phyloP scores from a whole-genome alignment of 2,797 vertebrate species.

The Sardinella longiceps region DNA sequence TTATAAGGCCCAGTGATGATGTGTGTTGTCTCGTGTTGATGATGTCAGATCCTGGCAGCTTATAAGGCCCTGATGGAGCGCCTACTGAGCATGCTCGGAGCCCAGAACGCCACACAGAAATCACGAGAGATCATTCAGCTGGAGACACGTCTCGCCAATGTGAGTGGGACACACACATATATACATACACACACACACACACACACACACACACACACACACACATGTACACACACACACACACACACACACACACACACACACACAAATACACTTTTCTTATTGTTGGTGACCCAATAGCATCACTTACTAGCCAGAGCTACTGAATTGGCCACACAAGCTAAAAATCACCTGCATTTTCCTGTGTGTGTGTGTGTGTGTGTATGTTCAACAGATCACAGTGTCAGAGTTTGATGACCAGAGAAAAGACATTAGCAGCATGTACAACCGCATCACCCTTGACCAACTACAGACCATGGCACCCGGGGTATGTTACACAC shows the following conservation, averaged over 20 bases:
- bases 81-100: constrained; percentile 89
- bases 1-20: constrained; percentile 51
- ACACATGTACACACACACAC: too few relatives aligned
- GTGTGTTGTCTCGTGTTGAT: neutral
- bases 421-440: constrained; percentile 86
- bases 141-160: constrained; percentile 91
- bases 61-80: constrained; percentile 94
- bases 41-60: constrained; percentile 85
- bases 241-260: too few relatives aligned
- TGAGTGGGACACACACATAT: too few relatives aligned
- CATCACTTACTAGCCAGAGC: too few relatives aligned
- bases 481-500: neutral
- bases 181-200: too few relatives aligned
- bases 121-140: constrained; percentile 91
- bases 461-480: constrained; percentile 42
- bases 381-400: constrained; percentile 80
- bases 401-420: constrained; percentile 91
- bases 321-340: too few relatives aligned
- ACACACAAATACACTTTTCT: too few relatives aligned
- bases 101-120: constrained; percentile 87
- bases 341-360: too few relatives aligned
- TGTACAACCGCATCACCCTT: constrained; percentile 93
- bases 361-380: constrained; percentile 42
- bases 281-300: too few relatives aligned
- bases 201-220: too few relatives aligned